Percentiles rank a stretch among this genome's conserved stretches.
These are phyloP conservation scores for Anneissia japonica DNA, from an alignment of 35 echinoderm and acorn worm species.

Conservation along the genomic window DNA sequence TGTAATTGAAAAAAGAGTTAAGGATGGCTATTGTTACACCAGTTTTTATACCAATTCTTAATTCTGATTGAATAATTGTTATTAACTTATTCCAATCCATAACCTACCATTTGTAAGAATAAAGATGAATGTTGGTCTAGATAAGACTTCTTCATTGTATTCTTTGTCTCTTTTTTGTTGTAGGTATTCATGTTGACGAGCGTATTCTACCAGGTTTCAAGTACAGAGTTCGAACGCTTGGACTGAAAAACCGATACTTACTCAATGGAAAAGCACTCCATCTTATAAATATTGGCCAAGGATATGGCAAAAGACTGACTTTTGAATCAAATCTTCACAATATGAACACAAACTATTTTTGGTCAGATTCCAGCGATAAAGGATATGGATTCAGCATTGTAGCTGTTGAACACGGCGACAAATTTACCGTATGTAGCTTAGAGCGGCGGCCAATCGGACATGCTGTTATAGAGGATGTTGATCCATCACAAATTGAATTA, in stretches of 20 bases:
- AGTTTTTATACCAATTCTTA: no score
- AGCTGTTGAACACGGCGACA: conserved; percentile 29
- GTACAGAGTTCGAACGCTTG: conserved; percentile 47
- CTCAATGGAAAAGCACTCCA: conserved; percentile 43
- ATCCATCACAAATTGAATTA: conserved; percentile 47
- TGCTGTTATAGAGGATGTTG: conserved; percentile 33
- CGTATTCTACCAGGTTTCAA: conserved; percentile 57
- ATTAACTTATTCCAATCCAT: no score
- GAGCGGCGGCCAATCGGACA: conserved; percentile 39
- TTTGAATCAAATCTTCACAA: conserved; percentile 31
- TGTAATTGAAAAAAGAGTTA: no score
- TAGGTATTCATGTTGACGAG: conserved; percentile 48
- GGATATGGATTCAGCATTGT: conserved; percentile 57
- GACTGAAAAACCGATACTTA: conserved; percentile 7
- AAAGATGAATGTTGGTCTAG: no score
- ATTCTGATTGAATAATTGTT: no score
- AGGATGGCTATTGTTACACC: no score
- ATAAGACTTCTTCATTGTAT: no score
- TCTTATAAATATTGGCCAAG: conserved; percentile 49
- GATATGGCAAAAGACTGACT: conserved; percentile 72
- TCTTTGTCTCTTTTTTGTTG: conserved; percentile 22
- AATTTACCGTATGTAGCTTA: conserved; percentile 34
- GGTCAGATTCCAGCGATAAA: conserved; percentile 37
- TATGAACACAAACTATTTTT: conserved; percentile 62
- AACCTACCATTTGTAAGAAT: no score